These are phyloP conservation scores for Megastigmus dorsalis DNA, from an alignment of 2,888 invertebrate species.

Conservation along the genomic window DNA sequence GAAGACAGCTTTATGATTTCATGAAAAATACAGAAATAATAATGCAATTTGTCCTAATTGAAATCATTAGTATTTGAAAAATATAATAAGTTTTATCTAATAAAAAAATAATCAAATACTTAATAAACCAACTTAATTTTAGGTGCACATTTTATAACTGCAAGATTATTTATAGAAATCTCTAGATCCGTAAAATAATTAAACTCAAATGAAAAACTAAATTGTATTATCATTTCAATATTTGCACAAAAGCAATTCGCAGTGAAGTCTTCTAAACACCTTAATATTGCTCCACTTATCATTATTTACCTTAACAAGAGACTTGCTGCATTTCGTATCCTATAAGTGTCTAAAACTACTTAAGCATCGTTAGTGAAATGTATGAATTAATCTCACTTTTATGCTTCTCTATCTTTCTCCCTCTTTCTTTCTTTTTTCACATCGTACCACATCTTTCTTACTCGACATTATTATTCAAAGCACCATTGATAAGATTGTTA, in stretches of 20 bases:
- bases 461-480: constrained; percentile 20
- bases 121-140: no score
- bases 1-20: constrained; percentile 14
- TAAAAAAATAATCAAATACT: no score
- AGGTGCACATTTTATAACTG: no score
- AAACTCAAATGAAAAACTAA: no score
- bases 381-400: neutral
- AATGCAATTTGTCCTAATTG: no score
- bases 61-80: no score
- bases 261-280: constrained; percentile 1
- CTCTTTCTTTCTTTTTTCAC: neutral
- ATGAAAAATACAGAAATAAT: neutral
- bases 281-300: constrained; percentile 33
- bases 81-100: no score
- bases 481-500: constrained; percentile 38
- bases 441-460: neutral
- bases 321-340: neutral
- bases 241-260: neutral
- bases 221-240: neutral
- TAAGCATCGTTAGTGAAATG: constrained; percentile 23
- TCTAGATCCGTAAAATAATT: no score
- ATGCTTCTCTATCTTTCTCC: neutral
- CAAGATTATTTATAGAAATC: no score
- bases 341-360: constrained; percentile 18
- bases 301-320: constrained; percentile 29